Evolutionary conservation across 2,888 invertebrate species (phyloP), one percentile per base, ranked within the genome.

Genomic region (Sussaba pulchella): DNA sequence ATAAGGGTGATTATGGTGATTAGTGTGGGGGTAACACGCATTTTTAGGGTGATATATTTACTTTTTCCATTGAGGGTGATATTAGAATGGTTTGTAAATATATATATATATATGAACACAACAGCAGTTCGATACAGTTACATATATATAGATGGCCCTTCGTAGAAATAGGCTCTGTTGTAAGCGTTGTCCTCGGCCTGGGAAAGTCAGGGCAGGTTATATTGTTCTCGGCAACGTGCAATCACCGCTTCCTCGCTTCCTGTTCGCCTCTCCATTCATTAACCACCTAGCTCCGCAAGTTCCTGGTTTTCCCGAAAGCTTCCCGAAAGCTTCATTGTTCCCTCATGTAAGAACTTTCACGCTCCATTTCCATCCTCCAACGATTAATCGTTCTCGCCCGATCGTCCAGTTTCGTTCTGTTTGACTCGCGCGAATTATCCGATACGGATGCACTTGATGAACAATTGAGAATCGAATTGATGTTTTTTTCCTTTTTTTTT

Each of bases 291-390:
- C 36, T 17, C 31, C 57, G 31, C 3, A 2, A 36, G 31, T n/a
- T 2, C n/a, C 4, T n/a, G n/a, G n/a, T 9, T 50, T 21, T 8
- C 21, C 31, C 6, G 21, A 31, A 57, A 31, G 54, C 57, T 17
- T n/a, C 31, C 31, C 8, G 57, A 57, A 31, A 57, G 57, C 36
- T 31, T 57, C 5, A 57, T 31, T 57, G 57, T 57, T 9, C 17
- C 31, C 10, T 14, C 31, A 57, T 9, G 57, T 14, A 31, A 39
- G 61, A 61, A 61, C 61, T 39, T 61, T 61, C 39, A 10, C 21
- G 21, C 5, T 21, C 26, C 24, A 24, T 24, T n/a, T 12, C 41
- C 41, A 41, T 14, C 50, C 31, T 26, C n/a, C n/a, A 31, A n/a
- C 36, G 19, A 50, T 50, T 66, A 4, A 10, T 12, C 41, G 5